Evolutionary conservation across 2,797 vertebrate species (phyloP), one percentile per base, ranked within the genome.

Genomic region (Smutsia gigantea): DNA sequence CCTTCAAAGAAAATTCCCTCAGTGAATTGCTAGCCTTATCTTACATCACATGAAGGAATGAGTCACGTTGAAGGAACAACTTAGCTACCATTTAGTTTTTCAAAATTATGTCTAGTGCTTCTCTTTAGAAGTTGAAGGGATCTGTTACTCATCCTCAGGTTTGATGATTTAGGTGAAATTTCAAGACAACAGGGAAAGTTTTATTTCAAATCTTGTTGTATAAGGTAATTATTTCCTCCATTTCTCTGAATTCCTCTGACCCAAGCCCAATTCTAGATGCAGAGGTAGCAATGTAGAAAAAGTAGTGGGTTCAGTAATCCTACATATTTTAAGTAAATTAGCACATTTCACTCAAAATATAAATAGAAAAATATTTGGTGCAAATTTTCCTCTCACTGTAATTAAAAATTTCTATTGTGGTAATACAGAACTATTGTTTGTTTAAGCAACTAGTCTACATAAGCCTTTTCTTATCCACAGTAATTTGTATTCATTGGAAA

Each of bases 401-500:
- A 93, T 96, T 94, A 92, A 84, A 93, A 82, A 3, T 87, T 95
- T 87, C 49, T 94, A 5, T 87, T 94, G 14, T 78, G 75, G 78
- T 51, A 85, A 39, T 91, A 51, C 8, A 55, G 7, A 91, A 69
- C 46, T 84, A 25, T 87, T 97, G 31, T 84, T 95, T 97, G 79
- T 94, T 96, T 93, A 97, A 87, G 42, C 79, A 95, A 87, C 92
- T 95, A 87, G 37, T 95, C 79, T 87, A 69, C 55, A 53, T 93
- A 93, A 94, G 55, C 15, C 77, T 72, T 96, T 96, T 96, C 66
- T 92, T 96, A 96, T 86, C 61, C 34, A 27, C 31, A 66, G 14
- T 66, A 79, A 96, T 96, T 93, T 96, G 55, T 95, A 81, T 96
- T 96, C 75, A 66, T 94, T 95, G 79, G 71, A 94, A 96, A 89